Evolutionary conservation across 2,797 vertebrate genomes (phyloP), one percentile per base, ranked within the genome.

Genomic region (Botia kubotai): DNA sequence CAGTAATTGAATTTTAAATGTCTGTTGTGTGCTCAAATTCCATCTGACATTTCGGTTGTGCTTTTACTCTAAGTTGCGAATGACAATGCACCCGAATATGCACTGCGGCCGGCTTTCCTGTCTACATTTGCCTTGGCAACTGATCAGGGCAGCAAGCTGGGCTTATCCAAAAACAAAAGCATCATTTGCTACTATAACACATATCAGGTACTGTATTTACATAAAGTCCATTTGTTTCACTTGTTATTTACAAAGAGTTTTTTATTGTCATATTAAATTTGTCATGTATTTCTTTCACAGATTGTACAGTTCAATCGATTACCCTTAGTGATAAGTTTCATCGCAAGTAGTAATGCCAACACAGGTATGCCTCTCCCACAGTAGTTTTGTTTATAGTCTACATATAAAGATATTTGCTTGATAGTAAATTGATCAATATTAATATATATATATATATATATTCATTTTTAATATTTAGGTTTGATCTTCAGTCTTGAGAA

Each of bases 151-250:
- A 99, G 98, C 90, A 99, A 99, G 85, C 92, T 98, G 55, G 97
- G 97, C 66, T 96, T 99, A 48, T 99, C 98, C 73, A 99, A 99
- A 91, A 99, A 99, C 88, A 98, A 98, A 89, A 99, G 97, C 83
- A 99, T 99, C 82, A 98, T 99, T 92, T 99, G 98, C 91, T 99
- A 98, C 88, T 99, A 98, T 89, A 98, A 96, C 83, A 94, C 95
- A 0, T 97, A 96, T 83, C 95, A 97, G 94, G 96, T 96, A 84
- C 17, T 33, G 46, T 21, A 8, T 55, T 55, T 46, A 19, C 46
- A 13, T 29, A 17, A 17, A 6, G 19, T 19, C 14, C n/a, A 4
- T 5, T 39, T 46, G 8, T 16, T 77, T 2, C 19, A 50, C 19
- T 33, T 23, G 23, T n/a, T 36, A 14, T 6, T 58, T 58, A 5